phyloP scores from a whole-genome alignment of 2,113 vertebrate genomes.

The Bostrychus sinensis region DNA sequence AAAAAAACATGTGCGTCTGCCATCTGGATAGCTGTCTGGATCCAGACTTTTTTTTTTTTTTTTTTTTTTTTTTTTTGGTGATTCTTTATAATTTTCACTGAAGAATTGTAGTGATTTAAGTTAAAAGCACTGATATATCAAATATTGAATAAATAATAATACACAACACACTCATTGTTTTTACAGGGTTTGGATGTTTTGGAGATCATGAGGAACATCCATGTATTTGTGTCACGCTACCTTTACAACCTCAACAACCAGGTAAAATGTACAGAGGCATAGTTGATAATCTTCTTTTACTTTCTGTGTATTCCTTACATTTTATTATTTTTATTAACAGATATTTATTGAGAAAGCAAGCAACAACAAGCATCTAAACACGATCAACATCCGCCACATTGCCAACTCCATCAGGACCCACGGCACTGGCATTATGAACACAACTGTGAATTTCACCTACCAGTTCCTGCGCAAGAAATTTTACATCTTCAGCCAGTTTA shows the following conservation, averaged over 20 bases:
- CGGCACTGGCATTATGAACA: constrained; percentile 99
- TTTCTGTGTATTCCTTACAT: neutral
- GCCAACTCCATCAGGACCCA: constrained; percentile 98
- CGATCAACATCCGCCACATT: constrained; percentile 98
- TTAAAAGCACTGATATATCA: too few species aligned
- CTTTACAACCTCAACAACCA: constrained; percentile 99
- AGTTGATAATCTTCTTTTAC: fast-evolving
- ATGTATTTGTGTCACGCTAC: constrained; percentile 97
- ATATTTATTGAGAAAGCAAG: constrained; percentile 98
- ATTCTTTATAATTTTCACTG: too few species aligned
- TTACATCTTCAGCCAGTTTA: constrained; percentile 99
- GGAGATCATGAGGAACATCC: constrained; percentile 99
- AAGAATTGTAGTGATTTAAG: too few species aligned
- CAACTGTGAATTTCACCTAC: constrained; percentile 98
- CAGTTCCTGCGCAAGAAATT: constrained; percentile 99
- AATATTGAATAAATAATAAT: neutral
- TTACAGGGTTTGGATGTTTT: constrained; percentile 94
- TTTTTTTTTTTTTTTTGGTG: too few species aligned
- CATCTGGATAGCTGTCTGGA: too few species aligned
- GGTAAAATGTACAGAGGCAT: constrained; percentile 67
- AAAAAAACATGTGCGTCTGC: too few species aligned
- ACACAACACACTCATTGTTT: constrained; percentile 4
- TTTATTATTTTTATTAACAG: constrained; percentile 64
- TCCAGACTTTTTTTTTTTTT: too few species aligned
- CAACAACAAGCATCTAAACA: constrained; percentile 99